A percentile compares a stretch with the other conserved stretches of the same genome.
Evolutionary conservation across 2,888 invertebrate genomes (phyloP).

Genomic region (Tenthredo notha): DNA sequence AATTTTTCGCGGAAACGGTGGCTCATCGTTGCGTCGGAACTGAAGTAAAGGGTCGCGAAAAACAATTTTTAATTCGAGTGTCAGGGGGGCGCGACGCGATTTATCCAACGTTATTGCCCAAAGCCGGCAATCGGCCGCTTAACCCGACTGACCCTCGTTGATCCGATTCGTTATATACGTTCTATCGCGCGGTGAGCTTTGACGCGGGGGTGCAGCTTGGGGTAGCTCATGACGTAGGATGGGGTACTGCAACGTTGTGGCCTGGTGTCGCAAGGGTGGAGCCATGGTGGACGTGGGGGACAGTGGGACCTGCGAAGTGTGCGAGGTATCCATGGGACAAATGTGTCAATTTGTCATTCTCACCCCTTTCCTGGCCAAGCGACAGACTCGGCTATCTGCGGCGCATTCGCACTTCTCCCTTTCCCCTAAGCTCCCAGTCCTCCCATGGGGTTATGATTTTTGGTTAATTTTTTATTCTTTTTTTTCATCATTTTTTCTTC

Average conservation of each 20-base stretch:
- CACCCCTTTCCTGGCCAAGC: slow-evolving; percentile 60
- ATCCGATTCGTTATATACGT: slow-evolving; percentile 49
- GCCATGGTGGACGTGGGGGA: slow-evolving; percentile 16
- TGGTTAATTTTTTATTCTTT: neutral
- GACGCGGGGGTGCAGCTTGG: slow-evolving; percentile 9
- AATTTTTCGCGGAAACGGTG: neutral
- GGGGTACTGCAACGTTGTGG: slow-evolving; percentile 5
- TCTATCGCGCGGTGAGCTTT: slow-evolving; percentile 42
- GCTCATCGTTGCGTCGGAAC: slow-evolving; percentile 10
- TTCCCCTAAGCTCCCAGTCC: neutral
- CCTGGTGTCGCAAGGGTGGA: slow-evolving; percentile 24
- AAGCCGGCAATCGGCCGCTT: slow-evolving; percentile 38
- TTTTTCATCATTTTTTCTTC: slow-evolving; percentile 54
- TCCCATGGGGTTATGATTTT: neutral
- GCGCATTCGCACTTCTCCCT: slow-evolving; percentile 24
- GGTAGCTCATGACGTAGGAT: neutral
- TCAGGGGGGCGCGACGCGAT: slow-evolving; percentile 34
- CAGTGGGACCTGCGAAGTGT: slow-evolving; percentile 48
- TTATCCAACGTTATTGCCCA: slow-evolving; percentile 44
- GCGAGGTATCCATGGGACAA: slow-evolving; percentile 66
- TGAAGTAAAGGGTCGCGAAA: neutral
- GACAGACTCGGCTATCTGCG: slow-evolving; percentile 40
- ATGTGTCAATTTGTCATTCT: slow-evolving; percentile 73
- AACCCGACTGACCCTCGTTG: slow-evolving; percentile 35
- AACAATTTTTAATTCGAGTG: slow-evolving; percentile 40